Evolutionary conservation across 2,888 invertebrate genomes (phyloP).

Genomic region (Parelbella ahira): DNA sequence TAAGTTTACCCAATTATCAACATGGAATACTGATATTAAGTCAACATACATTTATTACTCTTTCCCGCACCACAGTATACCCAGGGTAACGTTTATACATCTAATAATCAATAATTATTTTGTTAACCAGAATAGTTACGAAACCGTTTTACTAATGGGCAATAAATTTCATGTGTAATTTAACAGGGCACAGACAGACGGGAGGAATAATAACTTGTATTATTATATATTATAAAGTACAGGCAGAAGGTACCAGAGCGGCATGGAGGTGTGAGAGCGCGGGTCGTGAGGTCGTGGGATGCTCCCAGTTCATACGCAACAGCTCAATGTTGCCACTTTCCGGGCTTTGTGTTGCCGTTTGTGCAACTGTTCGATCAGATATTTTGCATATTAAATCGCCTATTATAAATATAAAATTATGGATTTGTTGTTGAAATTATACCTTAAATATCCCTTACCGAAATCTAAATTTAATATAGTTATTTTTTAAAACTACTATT

Average conservation of each 20-base stretch:
- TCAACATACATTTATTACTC: too few relatives aligned
- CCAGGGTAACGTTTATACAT: too few relatives aligned
- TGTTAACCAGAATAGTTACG: conserved; percentile 10
- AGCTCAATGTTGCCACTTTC: conserved; percentile 16
- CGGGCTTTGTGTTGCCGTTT: conserved; percentile 13
- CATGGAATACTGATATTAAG: too few relatives aligned
- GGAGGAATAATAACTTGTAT: conserved; percentile 16
- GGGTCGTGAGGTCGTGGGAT: conserved; percentile 34
- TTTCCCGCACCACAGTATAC: too few relatives aligned
- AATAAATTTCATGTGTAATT: conserved; percentile 17
- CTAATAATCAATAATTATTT: conserved; percentile 14
- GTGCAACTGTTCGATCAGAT: background rate
- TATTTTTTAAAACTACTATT: too few relatives aligned
- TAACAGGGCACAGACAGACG: conserved; percentile 3
- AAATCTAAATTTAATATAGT: too few relatives aligned
- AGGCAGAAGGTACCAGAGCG: conserved; percentile 21
- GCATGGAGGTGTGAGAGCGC: conserved; percentile 24
- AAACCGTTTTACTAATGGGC: conserved; percentile 18
- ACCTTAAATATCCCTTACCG: too few relatives aligned
- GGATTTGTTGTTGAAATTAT: too few relatives aligned
- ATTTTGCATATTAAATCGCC: too few relatives aligned
- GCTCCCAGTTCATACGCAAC: conserved; percentile 23
- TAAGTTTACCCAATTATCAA: too few relatives aligned
- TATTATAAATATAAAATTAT: too few relatives aligned
- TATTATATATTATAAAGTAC: conserved; percentile 4